phyloP scores from a whole-genome alignment of 2,113 vertebrate species.

The Syrrhaptes paradoxus region DNA sequence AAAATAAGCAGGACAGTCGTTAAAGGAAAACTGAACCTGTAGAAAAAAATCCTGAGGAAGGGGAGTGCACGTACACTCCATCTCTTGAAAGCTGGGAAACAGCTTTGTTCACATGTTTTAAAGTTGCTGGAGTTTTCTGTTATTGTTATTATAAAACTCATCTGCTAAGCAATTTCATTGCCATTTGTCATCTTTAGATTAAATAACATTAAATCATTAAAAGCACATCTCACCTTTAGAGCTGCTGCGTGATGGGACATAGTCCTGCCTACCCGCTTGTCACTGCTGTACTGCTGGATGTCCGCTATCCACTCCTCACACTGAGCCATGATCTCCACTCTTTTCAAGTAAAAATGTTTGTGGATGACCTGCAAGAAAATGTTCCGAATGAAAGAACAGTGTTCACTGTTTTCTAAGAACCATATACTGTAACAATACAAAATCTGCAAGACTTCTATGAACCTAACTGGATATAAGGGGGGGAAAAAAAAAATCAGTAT shows the following conservation, averaged over 20 bases:
- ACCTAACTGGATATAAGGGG: not conserved
- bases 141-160: not conserved
- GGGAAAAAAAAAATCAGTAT: not conserved
- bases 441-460: not conserved
- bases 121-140: not conserved
- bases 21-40: not conserved
- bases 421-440: not conserved
- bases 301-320: constrained; percentile 99
- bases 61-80: not conserved
- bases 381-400: not conserved
- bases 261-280: constrained; percentile 96
- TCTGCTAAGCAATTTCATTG: not conserved
- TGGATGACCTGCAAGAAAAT: constrained; percentile 88
- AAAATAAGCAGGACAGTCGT: not conserved
- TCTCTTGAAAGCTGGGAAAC: not conserved
- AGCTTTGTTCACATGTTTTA: not conserved
- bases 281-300: constrained; percentile 99
- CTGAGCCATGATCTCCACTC: constrained; percentile 95
- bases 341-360: constrained; percentile 98
- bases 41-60: not conserved
- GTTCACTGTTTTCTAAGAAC: not conserved
- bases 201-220: not conserved
- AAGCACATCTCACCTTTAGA: constrained; percentile 84
- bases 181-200: not conserved
- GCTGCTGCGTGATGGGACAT: constrained; percentile 99